A percentile compares a stretch with the other conserved stretches of the same genome.
phyloP scores from a whole-genome alignment of 1,140 invertebrate species.

The Heliconius eleuchia region DNA sequence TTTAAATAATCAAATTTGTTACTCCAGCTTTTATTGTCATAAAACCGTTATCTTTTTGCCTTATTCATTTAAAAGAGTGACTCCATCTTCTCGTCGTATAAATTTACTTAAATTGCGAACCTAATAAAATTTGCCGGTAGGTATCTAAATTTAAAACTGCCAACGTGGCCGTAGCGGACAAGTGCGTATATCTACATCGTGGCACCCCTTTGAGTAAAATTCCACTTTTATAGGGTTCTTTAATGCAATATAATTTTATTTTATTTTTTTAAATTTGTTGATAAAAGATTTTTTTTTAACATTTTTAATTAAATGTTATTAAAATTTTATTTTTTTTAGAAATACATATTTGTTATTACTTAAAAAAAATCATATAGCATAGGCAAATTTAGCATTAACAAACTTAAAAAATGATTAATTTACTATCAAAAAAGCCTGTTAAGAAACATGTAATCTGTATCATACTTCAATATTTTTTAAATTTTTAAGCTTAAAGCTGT shows the following conservation, averaged over 20 bases:
- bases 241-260: background rate
- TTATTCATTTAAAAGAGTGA: background rate
- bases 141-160: conserved; percentile 38
- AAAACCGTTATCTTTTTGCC: background rate
- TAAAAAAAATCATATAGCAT: too few relatives aligned
- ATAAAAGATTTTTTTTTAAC: too few relatives aligned
- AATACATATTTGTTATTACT: too few relatives aligned
- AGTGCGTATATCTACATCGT: conserved; percentile 10
- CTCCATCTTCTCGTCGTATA: background rate
- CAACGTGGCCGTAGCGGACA: conserved; percentile 29
- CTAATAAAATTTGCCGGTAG: conserved; percentile 29
- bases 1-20: background rate
- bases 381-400: background rate
- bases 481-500: too few relatives aligned
- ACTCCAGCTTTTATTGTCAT: background rate
- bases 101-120: conserved; percentile 24
- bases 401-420: too few relatives aligned
- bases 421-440: too few relatives aligned
- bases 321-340: too few relatives aligned
- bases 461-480: too few relatives aligned
- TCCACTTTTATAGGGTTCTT: conserved; percentile 24
- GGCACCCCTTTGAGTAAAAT: conserved; percentile 11
- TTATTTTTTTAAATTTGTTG: background rate
- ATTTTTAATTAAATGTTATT: too few relatives aligned
- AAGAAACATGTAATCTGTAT: too few relatives aligned